A percentile compares a stretch with the other conserved stretches of the same genome.
Conservation (phyloP, 2,113 vertebrate species). For the Rhea pennata region DNA sequence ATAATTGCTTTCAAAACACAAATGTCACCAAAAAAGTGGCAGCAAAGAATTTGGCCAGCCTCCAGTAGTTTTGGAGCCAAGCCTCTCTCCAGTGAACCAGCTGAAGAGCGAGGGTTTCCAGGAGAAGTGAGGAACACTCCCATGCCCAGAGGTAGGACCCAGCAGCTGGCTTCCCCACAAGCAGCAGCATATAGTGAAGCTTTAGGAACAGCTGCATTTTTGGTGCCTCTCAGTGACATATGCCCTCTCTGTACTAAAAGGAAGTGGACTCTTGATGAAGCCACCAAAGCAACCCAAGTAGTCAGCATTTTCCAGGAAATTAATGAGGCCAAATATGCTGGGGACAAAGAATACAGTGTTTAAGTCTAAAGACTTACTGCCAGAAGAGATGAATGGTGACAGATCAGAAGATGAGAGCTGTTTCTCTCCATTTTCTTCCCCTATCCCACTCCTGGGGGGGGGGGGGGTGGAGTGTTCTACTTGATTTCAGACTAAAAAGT, state of each 20-base stretch:
- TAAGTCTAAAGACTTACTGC: not conserved
- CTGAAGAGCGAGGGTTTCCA: not conserved
- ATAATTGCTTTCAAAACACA: not conserved
- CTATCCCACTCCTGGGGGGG: not conserved
- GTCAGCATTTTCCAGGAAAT: slow-evolving; percentile 1
- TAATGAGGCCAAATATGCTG: not conserved
- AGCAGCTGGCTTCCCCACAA: not conserved
- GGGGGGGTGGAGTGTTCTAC: not conserved
- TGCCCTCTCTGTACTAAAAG: not conserved
- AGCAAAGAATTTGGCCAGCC: not conserved
- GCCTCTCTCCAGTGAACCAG: not conserved
- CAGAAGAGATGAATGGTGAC: not conserved
- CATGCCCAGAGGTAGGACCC: not conserved
- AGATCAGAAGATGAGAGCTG: slow-evolving; percentile 4
- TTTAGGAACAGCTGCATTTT: not conserved
- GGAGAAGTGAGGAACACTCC: fast-evolving
- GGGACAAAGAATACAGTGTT: not conserved
- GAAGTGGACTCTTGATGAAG: not conserved
- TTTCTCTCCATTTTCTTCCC: not conserved
- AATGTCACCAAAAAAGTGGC: not conserved
- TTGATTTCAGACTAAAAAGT: not conserved
- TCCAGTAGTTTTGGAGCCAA: not conserved
- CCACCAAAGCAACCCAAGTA: not conserved
- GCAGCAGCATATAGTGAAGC: not conserved
- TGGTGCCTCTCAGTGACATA: fast-evolving